Conservation (phyloP, 2,797 vertebrate species). For the Schizopygopsis malacanthus region DNA sequence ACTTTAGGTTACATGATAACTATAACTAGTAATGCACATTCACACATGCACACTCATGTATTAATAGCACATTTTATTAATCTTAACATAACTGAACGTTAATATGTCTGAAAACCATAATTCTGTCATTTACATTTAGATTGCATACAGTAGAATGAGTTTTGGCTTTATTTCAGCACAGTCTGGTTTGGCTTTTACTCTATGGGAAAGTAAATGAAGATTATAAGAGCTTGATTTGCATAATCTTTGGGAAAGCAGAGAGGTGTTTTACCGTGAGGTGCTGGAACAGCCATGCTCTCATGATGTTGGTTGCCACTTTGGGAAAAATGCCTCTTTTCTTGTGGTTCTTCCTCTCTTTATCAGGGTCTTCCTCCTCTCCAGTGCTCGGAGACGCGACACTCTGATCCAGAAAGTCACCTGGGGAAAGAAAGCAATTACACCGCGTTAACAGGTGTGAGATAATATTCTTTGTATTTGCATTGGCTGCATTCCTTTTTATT, state of each 20-base stretch:
- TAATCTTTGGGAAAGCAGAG: not conserved
- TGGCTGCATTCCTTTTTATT: not conserved
- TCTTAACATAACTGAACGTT: not conserved
- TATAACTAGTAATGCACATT: not conserved
- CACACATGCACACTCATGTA: no score
- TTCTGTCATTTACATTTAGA: not conserved
- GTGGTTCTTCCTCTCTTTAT: slow-evolving; percentile 93
- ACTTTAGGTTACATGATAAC: not conserved
- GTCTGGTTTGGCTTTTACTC: not conserved
- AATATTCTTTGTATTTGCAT: not conserved
- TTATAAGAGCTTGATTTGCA: not conserved
- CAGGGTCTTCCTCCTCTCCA: slow-evolving; percentile 92
- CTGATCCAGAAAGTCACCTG: slow-evolving; percentile 63
- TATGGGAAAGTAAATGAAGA: not conserved
- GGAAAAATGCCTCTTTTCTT: slow-evolving; percentile 97
- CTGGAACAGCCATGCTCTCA: slow-evolving; percentile 98
- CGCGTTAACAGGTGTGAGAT: not conserved
- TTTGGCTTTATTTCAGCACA: not conserved
- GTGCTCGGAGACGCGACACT: slow-evolving; percentile 80
- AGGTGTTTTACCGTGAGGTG: slow-evolving; percentile 89
- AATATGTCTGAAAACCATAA: not conserved
- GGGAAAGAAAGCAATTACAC: slow-evolving; percentile 7
- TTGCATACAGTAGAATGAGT: not conserved
- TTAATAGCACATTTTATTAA: not conserved
- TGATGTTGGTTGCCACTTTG: slow-evolving; percentile 98